phyloP scores from a whole-genome alignment of 1,140 invertebrate genomes.

The Heliconius hermathena region DNA sequence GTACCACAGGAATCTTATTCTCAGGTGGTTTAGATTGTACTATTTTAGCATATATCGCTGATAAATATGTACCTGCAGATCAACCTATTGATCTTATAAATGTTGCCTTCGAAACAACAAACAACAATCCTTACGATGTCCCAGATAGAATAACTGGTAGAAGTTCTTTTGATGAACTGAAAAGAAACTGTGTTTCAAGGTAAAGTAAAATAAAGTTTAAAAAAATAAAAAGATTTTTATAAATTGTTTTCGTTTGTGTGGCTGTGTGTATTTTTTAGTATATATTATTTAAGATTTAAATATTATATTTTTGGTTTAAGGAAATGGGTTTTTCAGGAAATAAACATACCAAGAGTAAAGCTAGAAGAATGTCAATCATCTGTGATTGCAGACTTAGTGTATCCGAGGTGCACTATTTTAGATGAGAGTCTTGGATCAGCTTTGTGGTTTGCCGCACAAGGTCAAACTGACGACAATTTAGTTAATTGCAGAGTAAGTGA shows the following conservation, averaged over 20 bases:
- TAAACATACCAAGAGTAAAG: conserved; percentile 89
- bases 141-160: conserved; percentile 92
- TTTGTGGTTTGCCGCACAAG: conserved; percentile 96
- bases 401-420: conserved; percentile 92
- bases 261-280: too few species aligned
- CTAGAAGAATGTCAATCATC: conserved; percentile 82
- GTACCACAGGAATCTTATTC: conserved; percentile 93
- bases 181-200: conserved; percentile 79
- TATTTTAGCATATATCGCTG: conserved; percentile 90
- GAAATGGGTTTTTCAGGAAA: conserved; percentile 83
- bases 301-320: conserved; percentile 43
- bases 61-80: conserved; percentile 86
- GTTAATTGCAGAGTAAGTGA: conserved; percentile 86
- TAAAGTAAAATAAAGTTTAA: too few species aligned
- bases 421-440: conserved; percentile 98
- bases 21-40: conserved; percentile 98
- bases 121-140: conserved; percentile 83
- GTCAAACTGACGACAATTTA: conserved; percentile 82
- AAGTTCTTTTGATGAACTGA: conserved; percentile 88
- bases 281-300: background rate
- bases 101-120: conserved; percentile 93
- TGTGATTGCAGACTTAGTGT: conserved; percentile 89
- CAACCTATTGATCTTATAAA: conserved; percentile 97
- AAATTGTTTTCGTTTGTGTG: background rate
- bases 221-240: too few species aligned